phyloP scores from a whole-genome alignment of 2,888 invertebrate species.

The Drosophila meridiana region DNA sequence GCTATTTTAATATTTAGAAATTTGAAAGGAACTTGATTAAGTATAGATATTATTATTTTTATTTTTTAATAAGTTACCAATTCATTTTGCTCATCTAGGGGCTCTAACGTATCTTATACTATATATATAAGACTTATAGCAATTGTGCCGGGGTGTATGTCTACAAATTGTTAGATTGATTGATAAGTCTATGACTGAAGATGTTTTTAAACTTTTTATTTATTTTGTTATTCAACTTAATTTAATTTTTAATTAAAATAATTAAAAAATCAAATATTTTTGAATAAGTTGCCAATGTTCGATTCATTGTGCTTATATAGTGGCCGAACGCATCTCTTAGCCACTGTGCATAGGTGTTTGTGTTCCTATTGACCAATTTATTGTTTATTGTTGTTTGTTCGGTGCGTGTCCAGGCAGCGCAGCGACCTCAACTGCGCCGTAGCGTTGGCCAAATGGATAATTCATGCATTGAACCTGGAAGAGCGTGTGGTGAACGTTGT shows the following conservation, averaged over 20 bases:
- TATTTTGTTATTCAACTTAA: neutral
- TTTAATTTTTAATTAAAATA: neutral
- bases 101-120: no score
- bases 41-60: neutral
- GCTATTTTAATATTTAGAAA: neutral
- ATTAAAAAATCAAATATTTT: no score
- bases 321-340: neutral
- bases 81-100: no score
- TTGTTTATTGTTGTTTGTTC: constrained; percentile 23
- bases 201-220: neutral
- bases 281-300: neutral
- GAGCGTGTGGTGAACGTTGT: constrained; percentile 80
- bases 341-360: constrained; percentile 30
- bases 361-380: constrained; percentile 26
- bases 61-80: no score
- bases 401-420: constrained; percentile 68
- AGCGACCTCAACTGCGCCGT: constrained; percentile 82
- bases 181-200: neutral
- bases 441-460: constrained; percentile 78
- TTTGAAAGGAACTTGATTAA: neutral
- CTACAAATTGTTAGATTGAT: neutral
- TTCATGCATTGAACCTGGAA: constrained; percentile 81
- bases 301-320: neutral
- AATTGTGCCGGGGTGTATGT: no score
- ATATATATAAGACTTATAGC: no score